Evolutionary conservation across 2,888 invertebrate species (phyloP), one percentile per base, ranked within the genome.

Genomic region (Lasioglossum calceatum): DNA sequence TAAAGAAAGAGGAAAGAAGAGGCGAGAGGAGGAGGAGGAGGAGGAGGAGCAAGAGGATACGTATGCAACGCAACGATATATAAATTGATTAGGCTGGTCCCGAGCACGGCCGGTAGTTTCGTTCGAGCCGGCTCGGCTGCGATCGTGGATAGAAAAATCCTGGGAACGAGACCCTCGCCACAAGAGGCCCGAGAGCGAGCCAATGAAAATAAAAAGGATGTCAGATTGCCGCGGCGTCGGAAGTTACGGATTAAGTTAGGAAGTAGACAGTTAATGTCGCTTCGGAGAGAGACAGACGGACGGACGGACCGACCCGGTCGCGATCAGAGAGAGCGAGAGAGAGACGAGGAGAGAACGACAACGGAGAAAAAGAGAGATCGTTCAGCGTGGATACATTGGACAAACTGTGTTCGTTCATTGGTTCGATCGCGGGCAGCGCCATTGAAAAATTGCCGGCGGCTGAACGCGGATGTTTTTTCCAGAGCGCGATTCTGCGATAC

Each of bases 191-290:
- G 84, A 82, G 85, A 85, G 82, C 83, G 85, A 87, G 87, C 87
- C 81, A 85, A 88, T 82, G 82, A 87, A 87, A 95, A 95, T 95
- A 95, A 95, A 95, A 95, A 95, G 95, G 95, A 95, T 95, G 95
- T 95, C 95, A 95, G 95, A 95, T 95, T 95, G 95, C 94, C 94
- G 94, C 94, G 94, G 95, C 95, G 94, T 95, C 95, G 95, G 95
- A 95, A 95, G 95, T 93, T 94, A 94, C 95, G 94, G 95, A 95
- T 95, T 95, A 95, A 95, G 95, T 95, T 95, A 95, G 95, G 95
- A 95, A 95, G 95, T 95, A 93, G 95, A 95, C 95, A 93, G 95
- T 95, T 95, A 95, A 94, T 92, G 94, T 93, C 92, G 92, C 92
- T 92, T 89, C 85, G 81, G 86, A 89, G 91, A 92, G 91, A 90